Percentiles rank a stretch among this genome's conserved stretches.
Conservation (phyloP, 2,113 vertebrate genomes). For the Calypte anna region DNA sequence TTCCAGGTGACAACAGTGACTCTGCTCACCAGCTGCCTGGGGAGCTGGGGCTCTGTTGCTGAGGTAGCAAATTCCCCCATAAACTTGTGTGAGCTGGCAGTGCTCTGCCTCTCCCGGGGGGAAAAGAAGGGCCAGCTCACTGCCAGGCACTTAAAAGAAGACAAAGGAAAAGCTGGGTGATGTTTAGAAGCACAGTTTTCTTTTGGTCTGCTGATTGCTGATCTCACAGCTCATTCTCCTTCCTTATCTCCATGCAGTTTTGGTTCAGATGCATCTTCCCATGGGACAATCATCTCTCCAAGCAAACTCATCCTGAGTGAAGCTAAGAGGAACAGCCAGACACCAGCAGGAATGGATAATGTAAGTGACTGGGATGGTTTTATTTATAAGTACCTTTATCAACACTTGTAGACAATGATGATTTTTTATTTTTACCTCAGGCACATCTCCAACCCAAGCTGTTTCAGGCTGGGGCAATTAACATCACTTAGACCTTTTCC, state of each 20-base stretch:
- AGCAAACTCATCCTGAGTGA: neutral
- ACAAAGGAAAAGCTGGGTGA: neutral
- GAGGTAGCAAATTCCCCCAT: neutral
- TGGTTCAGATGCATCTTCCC: neutral
- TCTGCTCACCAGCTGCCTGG: neutral
- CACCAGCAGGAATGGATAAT: rapidly evolving
- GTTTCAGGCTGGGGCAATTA: neutral
- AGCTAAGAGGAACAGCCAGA: neutral
- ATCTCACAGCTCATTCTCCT: neutral
- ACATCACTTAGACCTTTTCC: neutral
- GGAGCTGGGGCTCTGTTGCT: neutral
- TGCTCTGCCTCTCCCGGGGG: neutral
- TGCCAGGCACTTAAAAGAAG: neutral
- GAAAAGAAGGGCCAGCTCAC: neutral
- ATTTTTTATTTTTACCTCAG: neutral
- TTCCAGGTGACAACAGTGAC: neutral
- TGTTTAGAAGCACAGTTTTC: neutral
- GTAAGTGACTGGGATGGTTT: neutral
- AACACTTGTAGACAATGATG: neutral
- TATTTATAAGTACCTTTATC: neutral
- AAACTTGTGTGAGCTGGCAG: neutral
- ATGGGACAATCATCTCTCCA: neutral
- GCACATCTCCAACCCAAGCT: neutral
- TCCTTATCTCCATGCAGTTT: neutral
- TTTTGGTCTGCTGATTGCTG: neutral